Conservation (phyloP, 2,888 invertebrate genomes). For the Heliconius charithonia region DNA sequence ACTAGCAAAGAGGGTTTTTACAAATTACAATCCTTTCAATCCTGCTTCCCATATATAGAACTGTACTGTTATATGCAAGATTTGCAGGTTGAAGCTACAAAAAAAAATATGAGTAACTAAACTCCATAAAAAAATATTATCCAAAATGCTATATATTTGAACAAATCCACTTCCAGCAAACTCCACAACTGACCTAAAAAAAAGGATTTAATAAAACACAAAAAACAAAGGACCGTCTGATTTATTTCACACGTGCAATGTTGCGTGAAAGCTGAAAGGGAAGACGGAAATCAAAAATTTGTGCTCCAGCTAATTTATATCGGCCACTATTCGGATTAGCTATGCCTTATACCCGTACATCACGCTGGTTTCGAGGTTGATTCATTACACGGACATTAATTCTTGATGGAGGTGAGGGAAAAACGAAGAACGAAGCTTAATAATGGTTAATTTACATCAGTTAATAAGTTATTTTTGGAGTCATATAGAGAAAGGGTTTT, state of each 20-base stretch:
- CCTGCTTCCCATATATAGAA: no score
- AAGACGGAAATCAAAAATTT: constrained; percentile 30
- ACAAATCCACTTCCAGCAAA: not conserved
- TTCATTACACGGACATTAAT: constrained; percentile 76
- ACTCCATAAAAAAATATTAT: not conserved
- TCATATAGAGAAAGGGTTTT: not conserved
- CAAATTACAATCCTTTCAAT: no score
- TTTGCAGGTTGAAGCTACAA: not conserved
- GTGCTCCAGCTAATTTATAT: constrained; percentile 32
- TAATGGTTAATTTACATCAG: constrained; percentile 23
- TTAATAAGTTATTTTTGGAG: constrained; percentile 22
- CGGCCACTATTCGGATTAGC: constrained; percentile 31
- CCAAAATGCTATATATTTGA: not conserved
- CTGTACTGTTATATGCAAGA: no score
- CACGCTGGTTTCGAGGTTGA: constrained; percentile 73
- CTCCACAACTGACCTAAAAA: not conserved
- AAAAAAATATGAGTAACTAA: not conserved
- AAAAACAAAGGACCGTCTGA: constrained; percentile 17
- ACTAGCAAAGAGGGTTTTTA: no score
- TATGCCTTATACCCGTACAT: constrained; percentile 51
- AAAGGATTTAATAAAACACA: not conserved
- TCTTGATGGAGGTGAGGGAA: constrained; percentile 55
- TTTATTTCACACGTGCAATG: constrained; percentile 24
- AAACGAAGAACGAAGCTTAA: constrained; percentile 12
- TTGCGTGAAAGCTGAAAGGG: constrained; percentile 30